Base-by-base conservation (phyloP, 1,140 invertebrate species). In the Drosophila mauritiana region DNA sequence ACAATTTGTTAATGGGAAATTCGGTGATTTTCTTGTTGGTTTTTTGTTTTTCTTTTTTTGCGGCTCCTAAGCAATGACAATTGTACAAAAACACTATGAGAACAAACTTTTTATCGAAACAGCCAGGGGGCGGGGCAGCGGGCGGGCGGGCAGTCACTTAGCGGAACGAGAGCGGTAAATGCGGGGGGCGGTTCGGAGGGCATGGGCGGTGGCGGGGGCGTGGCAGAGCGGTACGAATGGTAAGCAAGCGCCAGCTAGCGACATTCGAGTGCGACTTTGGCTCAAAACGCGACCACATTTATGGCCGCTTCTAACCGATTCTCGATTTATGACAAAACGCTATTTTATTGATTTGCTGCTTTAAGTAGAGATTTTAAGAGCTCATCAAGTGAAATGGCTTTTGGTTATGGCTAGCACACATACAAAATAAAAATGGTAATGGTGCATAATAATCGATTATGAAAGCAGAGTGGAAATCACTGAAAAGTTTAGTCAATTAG, bases 41-140 rank as follows among this genome's bases (percentile, higher is more conserved):
- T 20, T 11, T 55, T 55, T 34, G 40, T 22, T 20, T 11, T 31
- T 31, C 39, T 54, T 46, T 34, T 17, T 27, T 69, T 72, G 55
- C 62, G 64, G 75, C 79, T 79, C 75, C 69, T 80, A 88, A 89
- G 79, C 80, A 88, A 88, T 88, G 84, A 89, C 83, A 88, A 88
- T 88, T 63, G 55, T 89, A 88, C 83, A 77, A 73, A 57, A 79
- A 65, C 75, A 77, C 75, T 69, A 76, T 86, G 65, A 78, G 54
- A 64, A 88, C 65, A 56, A 36, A 69, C 58, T 61, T 67, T 77
- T 45, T 17, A n/a, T 42, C 76, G 58, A 54, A 61, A 73, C 58
- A 81, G 81, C 78, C 81, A 53, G 34, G 43, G 63, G 53, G 40
- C 48, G 48, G n/a, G 61, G 17, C 69, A 64, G 48, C 48, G 39